phyloP scores from a whole-genome alignment of 2,888 invertebrate species.

The Ypsolopha scabrella region DNA sequence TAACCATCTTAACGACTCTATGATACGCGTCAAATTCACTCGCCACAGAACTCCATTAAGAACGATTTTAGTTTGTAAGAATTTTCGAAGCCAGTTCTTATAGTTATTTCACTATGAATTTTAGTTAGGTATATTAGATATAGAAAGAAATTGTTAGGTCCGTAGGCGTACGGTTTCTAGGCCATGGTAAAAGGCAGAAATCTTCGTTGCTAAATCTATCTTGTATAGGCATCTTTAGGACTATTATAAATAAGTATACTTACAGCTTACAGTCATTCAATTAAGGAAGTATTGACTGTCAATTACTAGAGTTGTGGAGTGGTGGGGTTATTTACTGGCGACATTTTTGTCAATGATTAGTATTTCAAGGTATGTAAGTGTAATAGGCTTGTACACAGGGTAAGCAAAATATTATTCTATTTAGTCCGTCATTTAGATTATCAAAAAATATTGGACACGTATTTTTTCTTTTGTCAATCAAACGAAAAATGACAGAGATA shows the following conservation, averaged over 20 bases:
- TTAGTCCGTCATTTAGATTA: too few species aligned
- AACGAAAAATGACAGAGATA: too few species aligned
- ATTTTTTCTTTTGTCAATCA: too few species aligned
- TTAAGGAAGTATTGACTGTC: not conserved
- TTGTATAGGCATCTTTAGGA: slow-evolving; percentile 12
- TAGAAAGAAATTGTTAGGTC: slow-evolving; percentile 61
- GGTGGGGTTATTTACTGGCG: not conserved
- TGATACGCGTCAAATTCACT: not conserved
- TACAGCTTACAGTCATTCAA: not conserved
- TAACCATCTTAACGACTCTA: not conserved
- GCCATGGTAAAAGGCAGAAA: slow-evolving; percentile 61
- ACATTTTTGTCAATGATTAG: not conserved
- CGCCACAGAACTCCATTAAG: not conserved
- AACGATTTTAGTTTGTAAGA: slow-evolving; percentile 1
- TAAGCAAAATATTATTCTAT: too few species aligned
- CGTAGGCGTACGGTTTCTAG: slow-evolving; percentile 63
- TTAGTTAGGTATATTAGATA: slow-evolving; percentile 63
- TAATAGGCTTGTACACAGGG: too few species aligned
- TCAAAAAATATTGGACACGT: too few species aligned
- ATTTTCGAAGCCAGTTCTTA: slow-evolving; percentile 63
- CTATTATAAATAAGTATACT: not conserved
- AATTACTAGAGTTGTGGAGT: not conserved
- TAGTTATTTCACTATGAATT: slow-evolving; percentile 68
- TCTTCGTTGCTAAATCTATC: slow-evolving; percentile 32
- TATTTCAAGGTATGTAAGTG: too few species aligned